Evolutionary conservation across 2,888 invertebrate species (phyloP), one percentile per base, ranked within the genome.

Genomic region (Harpagoxenus sublaevis): DNA sequence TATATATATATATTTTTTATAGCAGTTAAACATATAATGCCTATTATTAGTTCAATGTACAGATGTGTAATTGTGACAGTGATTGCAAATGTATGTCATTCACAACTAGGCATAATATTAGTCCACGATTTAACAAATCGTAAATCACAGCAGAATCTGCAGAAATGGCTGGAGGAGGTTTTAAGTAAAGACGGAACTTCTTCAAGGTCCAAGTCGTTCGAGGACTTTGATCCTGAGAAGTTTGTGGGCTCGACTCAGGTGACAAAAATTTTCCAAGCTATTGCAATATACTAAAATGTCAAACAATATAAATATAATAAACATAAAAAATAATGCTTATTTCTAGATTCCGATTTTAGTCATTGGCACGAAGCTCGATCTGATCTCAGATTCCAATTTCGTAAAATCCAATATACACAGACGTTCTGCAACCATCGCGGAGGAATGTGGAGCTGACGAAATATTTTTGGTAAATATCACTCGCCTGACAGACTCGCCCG

Each of bases 101-200:
- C 15, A n/a, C 10, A 78, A 79, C 10, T 94, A 97, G 97, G 98
- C 85, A 97, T 99, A 53, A 98, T 99, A 91, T 96, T 99, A 86
- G 99, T 99, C 2, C 99, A 99, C 94, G 99, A 99, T 96, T 96
- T 99, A 92, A 98, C 98, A 6, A 99, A 99, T 95, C 96, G 98
- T 88, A 99, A 99, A 95, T 99, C 99, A 79, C 98, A 99, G 94
- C 97, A 98, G 85, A 99, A 99, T 95, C 96, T 99, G 85, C 97
- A 98, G 88, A 98, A 98, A 95, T 99, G 99, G 99, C 95, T 99
- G 1, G 97, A 97, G 63, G 99, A 99, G 96, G 97, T 99, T 86
- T 95, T 99, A 70, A 97, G 97, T 94, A 97, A 97, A 93, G 98
- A 98, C 88, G 96, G 96, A 84, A 96, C 93, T 93, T 88, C 90